Conservation (phyloP, 2,888 invertebrate species). For the Lapara coniferarum region DNA sequence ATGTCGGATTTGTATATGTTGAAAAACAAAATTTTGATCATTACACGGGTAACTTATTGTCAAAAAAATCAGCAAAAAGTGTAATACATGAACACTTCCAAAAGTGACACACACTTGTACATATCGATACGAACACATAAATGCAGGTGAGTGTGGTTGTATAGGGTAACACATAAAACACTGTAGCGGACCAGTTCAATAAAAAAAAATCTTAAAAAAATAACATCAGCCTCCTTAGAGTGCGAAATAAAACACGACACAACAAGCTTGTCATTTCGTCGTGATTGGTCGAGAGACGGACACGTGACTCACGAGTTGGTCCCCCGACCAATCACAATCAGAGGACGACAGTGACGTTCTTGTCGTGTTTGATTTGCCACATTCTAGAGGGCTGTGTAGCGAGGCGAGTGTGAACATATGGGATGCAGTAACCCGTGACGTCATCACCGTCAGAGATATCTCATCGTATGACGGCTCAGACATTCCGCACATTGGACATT, state of each 20-base stretch:
- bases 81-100: conserved; percentile 34
- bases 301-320: too few species aligned
- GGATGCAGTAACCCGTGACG: conserved; percentile 33
- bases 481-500: conserved; percentile 51
- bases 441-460: conserved; percentile 65
- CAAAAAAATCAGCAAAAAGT: neutral
- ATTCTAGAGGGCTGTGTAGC: conserved; percentile 5
- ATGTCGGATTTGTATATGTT: conserved; percentile 73
- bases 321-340: too few species aligned
- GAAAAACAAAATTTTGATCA: conserved; percentile 36
- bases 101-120: conserved; percentile 20
- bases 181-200: conserved; percentile 66
- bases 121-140: conserved; percentile 53
- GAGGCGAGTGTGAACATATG: conserved; percentile 36
- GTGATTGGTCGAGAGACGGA: too few species aligned
- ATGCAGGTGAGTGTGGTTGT: conserved; percentile 83
- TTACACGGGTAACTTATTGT: conserved; percentile 41
- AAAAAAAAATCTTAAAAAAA: conserved; percentile 34
- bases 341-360: too few species aligned
- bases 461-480: conserved; percentile 61
- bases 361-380: too few species aligned
- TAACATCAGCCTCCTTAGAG: conserved; percentile 26
- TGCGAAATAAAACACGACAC: too few species aligned
- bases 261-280: too few species aligned
- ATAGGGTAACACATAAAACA: conserved; percentile 57